These are phyloP conservation scores for Chaetophractus vellerosus DNA, from an alignment of 2,797 vertebrate species.

Conservation along the genomic window DNA sequence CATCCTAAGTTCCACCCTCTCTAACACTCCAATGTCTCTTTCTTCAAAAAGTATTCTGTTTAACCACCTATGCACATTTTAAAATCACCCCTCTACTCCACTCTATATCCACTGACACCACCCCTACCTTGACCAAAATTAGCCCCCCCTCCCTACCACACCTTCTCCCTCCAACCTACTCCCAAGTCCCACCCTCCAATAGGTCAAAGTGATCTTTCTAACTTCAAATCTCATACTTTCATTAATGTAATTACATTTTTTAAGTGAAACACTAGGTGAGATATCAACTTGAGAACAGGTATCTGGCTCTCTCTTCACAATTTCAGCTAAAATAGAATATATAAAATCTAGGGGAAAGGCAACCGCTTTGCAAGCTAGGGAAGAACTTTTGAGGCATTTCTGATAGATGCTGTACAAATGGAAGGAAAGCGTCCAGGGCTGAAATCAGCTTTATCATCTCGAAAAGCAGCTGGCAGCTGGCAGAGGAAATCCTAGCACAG, in stretches of 20 bases:
- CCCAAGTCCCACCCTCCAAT: not conserved
- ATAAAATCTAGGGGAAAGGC: not conserved
- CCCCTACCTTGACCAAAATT: not conserved
- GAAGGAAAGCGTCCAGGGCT: not conserved
- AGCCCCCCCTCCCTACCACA: not conserved
- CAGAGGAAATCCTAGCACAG: not conserved
- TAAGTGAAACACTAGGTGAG: not conserved
- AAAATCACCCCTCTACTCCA: not conserved
- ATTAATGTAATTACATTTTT: not conserved
- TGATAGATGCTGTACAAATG: not conserved
- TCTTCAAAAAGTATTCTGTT: not conserved
- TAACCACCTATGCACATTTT: not conserved
- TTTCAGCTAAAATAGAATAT: not conserved
- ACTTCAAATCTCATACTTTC: not conserved
- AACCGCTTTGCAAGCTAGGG: not conserved
- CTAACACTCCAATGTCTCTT: not conserved
- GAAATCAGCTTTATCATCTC: not conserved
- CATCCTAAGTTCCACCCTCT: not conserved
- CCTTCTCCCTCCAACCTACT: not conserved
- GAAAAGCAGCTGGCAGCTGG: not conserved
- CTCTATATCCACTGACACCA: not conserved
- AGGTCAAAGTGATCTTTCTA: slow-evolving; percentile 4
- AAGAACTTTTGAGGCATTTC: not conserved
- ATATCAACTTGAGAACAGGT: not conserved
- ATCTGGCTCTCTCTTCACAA: not conserved